Evolutionary conservation across 2,113 vertebrate species (phyloP).

Genomic region (Phylloscopus trochilus): DNA sequence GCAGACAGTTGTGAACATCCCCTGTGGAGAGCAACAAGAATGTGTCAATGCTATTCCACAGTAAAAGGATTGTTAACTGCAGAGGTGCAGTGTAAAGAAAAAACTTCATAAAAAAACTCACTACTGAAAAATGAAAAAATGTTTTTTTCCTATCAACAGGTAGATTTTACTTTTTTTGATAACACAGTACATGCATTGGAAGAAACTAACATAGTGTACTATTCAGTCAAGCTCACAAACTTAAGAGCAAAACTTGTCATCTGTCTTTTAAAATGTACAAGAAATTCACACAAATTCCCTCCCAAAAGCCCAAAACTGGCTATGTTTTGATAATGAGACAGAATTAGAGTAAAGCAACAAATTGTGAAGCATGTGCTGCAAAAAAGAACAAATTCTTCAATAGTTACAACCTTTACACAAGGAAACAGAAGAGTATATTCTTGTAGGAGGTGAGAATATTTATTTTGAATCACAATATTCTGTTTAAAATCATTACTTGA

Average conservation of each 20-base stretch:
- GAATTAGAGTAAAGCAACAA: background rate
- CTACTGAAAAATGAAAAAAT: background rate
- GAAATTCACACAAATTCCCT: background rate
- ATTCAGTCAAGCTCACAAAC: background rate
- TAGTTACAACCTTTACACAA: background rate
- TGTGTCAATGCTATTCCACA: background rate
- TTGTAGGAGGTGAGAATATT: slow-evolving; percentile 32
- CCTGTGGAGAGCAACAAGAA: slow-evolving; percentile 41
- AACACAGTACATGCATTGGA: background rate
- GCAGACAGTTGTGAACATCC: slow-evolving; percentile 25
- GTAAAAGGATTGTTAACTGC: slow-evolving; percentile 21
- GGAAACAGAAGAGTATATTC: background rate
- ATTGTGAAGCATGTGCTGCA: background rate
- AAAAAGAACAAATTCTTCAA: slow-evolving; percentile 23
- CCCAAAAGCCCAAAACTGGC: background rate
- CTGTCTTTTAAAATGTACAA: background rate
- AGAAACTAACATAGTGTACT: background rate
- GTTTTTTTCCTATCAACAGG: background rate
- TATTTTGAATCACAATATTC: slow-evolving; percentile 3
- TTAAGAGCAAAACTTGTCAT: background rate
- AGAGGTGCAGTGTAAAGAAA: background rate
- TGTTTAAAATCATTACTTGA: slow-evolving; percentile 3
- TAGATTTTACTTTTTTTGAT: background rate
- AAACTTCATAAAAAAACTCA: background rate
- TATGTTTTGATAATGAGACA: background rate